Percentiles rank a stretch among this genome's conserved stretches.
Conservation (phyloP, 2,888 invertebrate species). For the Tetropium fuscum region DNA sequence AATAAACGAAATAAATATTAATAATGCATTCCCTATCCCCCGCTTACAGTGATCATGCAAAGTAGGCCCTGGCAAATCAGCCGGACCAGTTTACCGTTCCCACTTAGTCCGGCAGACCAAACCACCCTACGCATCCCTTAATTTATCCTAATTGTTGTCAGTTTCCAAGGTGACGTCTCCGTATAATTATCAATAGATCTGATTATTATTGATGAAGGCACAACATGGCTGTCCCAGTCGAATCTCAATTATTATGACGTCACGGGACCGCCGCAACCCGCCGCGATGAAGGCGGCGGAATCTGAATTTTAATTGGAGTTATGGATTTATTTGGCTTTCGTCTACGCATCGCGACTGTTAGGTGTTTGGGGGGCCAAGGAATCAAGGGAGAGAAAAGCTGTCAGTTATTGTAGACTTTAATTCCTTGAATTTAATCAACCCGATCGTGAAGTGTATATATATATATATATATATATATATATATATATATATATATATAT, state of each 20-base stretch:
- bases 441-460: too few relatives aligned
- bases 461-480: too few relatives aligned
- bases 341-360: conserved; percentile 32
- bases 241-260: conserved; percentile 51
- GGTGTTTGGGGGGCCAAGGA: conserved; percentile 4
- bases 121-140: conserved; percentile 51
- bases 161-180: conserved; percentile 63
- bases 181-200: conserved; percentile 65
- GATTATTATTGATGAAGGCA: conserved; percentile 65
- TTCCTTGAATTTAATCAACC: too few relatives aligned
- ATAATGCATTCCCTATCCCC: too few relatives aligned
- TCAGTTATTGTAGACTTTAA: too few relatives aligned
- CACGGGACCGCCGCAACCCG: conserved; percentile 31
- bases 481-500: too few relatives aligned
- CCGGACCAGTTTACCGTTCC: conserved; percentile 28
- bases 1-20: too few relatives aligned
- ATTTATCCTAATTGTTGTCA: conserved; percentile 66
- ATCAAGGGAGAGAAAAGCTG: too few relatives aligned
- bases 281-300: conserved; percentile 32
- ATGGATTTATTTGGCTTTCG: conserved; percentile 40
- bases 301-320: conserved; percentile 53
- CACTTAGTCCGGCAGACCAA: conserved; percentile 28
- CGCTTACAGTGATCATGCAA: too few relatives aligned
- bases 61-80: too few relatives aligned
- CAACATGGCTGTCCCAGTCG: conserved; percentile 53